These are phyloP conservation scores for Gopherus evgoodei DNA, from an alignment of 2,113 vertebrate genomes.

Conservation along the genomic window DNA sequence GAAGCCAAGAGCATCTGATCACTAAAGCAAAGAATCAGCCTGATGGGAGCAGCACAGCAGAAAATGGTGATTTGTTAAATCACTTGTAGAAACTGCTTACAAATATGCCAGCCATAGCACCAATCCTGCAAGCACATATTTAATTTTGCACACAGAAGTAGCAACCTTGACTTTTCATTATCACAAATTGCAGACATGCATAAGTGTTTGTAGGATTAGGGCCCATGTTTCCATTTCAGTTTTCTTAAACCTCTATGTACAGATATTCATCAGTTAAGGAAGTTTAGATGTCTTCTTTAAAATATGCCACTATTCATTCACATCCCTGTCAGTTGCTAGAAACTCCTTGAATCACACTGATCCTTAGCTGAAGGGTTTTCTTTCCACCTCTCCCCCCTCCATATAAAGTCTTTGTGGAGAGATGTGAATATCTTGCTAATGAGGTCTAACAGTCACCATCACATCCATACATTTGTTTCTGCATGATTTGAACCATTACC, in stretches of 20 bases:
- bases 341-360: background rate
- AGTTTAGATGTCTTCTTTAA: background rate
- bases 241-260: background rate
- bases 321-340: background rate
- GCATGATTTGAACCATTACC: background rate
- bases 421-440: background rate
- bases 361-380: background rate
- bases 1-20: background rate
- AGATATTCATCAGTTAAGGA: background rate
- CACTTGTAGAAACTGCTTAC: background rate
- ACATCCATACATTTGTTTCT: background rate
- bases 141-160: background rate
- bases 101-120: background rate
- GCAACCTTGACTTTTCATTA: background rate
- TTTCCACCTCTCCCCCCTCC: background rate
- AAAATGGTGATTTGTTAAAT: background rate
- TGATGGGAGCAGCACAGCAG: background rate
- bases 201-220: background rate
- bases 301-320: background rate
- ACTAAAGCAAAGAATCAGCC: background rate
- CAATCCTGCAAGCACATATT: background rate
- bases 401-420: background rate
- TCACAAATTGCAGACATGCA: background rate
- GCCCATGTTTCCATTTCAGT: background rate
- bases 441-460: background rate